Conservation (phyloP, 2,797 vertebrate species). For the Dipus sagitta region DNA sequence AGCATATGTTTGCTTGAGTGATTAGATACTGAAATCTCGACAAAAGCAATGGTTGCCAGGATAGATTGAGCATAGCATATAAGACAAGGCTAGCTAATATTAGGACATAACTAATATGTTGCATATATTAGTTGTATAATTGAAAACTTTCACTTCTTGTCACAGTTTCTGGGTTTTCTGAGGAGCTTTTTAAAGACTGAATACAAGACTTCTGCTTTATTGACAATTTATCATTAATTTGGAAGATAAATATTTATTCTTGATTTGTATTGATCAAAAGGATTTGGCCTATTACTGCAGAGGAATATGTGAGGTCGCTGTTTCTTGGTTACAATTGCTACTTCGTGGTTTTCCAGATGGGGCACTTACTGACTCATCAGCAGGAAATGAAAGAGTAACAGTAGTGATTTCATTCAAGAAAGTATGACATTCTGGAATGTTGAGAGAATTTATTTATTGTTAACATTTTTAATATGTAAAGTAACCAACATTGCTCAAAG, state of each 20-base stretch:
- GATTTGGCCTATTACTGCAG: background rate
- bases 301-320: background rate
- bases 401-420: constrained; percentile 19
- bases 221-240: constrained; percentile 19
- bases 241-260: constrained; percentile 36
- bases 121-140: background rate
- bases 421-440: constrained; percentile 34
- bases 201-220: constrained; percentile 17
- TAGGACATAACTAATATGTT: background rate
- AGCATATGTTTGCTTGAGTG: background rate
- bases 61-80: background rate
- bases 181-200: constrained; percentile 17
- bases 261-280: constrained; percentile 17
- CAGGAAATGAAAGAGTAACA: constrained; percentile 17
- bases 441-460: constrained; percentile 35
- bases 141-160: background rate
- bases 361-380: background rate
- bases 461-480: constrained; percentile 48
- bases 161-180: background rate
- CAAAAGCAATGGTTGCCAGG: background rate
- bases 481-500: background rate
- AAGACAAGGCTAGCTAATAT: background rate
- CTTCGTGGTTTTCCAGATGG: constrained; percentile 23
- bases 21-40: background rate
- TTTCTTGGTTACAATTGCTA: constrained; percentile 51